Conservation (phyloP, 1,140 invertebrate species). For the Gryllus bimaculatus region DNA sequence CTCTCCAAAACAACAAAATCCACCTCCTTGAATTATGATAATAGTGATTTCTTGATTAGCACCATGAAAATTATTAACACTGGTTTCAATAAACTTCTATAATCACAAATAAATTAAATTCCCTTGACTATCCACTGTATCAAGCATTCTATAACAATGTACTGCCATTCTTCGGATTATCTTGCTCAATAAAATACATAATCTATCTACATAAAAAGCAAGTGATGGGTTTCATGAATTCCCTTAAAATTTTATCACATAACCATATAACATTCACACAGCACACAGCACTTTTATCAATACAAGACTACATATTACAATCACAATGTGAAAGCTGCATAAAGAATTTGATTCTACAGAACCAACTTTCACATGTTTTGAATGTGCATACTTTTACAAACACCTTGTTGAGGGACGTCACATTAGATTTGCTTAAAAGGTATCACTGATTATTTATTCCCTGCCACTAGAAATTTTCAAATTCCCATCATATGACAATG, state of each 20-base stretch:
- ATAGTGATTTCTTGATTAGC: too few relatives aligned
- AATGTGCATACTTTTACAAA: not conserved
- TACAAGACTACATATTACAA: not conserved
- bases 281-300: not conserved
- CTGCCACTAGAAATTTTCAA: not conserved
- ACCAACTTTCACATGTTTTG: not conserved
- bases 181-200: too few relatives aligned
- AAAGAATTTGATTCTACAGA: not conserved
- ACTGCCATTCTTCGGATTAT: too few relatives aligned
- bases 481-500: not conserved
- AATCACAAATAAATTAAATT: too few relatives aligned
- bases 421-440: too few relatives aligned
- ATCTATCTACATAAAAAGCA: not conserved
- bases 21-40: too few relatives aligned
- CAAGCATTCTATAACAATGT: too few relatives aligned
- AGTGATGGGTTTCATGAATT: not conserved
- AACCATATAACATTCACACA: not conserved
- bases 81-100: too few relatives aligned
- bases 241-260: not conserved
- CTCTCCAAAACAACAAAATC: too few relatives aligned
- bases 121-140: too few relatives aligned
- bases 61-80: too few relatives aligned
- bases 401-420: too few relatives aligned
- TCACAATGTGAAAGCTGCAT: not conserved
- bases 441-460: not conserved